These are phyloP conservation scores for Meandrusa payeni DNA, from an alignment of 2,888 invertebrate species.

Conservation along the genomic window DNA sequence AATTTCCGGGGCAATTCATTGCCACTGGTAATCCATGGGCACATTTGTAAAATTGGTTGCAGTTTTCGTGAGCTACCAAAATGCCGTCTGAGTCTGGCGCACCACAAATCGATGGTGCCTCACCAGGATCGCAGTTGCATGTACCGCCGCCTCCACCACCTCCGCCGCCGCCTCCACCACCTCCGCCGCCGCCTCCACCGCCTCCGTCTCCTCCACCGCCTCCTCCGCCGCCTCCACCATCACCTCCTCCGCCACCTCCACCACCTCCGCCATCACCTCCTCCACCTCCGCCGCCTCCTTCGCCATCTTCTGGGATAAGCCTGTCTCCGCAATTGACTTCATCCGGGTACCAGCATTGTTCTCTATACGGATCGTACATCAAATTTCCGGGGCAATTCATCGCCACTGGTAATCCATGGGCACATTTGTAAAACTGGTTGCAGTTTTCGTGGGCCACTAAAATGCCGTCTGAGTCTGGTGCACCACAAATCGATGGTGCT, in stretches of 20 bases:
- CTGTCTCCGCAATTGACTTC: constrained; percentile 39
- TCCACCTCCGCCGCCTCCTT: constrained; percentile 13
- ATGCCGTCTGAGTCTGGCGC: too few species aligned
- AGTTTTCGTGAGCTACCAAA: too few species aligned
- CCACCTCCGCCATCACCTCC: constrained; percentile 11
- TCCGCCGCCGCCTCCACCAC: too few species aligned
- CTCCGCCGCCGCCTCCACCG: too few species aligned
- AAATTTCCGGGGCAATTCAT: constrained; percentile 33
- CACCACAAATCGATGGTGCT: constrained; percentile 36
- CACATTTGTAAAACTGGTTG: constrained; percentile 38
- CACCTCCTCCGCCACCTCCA: too few species aligned
- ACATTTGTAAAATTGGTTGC: too few species aligned
- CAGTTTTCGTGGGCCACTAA: constrained; percentile 42
- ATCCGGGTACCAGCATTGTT: constrained; percentile 39
- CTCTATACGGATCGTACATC: constrained; percentile 34
- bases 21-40: too few species aligned
- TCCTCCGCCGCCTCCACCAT: too few species aligned
- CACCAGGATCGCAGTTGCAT: constrained; percentile 27
- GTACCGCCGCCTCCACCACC: constrained; percentile 9
- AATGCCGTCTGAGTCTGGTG: constrained; percentile 34
- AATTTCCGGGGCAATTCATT: too few species aligned
- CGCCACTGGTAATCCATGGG: too few species aligned
- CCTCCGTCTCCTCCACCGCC: too few species aligned
- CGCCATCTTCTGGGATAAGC: constrained; percentile 30
- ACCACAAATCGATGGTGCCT: constrained; percentile 33